Conservation (phyloP, 1,140 invertebrate species). For the Phocides pigmalion region DNA sequence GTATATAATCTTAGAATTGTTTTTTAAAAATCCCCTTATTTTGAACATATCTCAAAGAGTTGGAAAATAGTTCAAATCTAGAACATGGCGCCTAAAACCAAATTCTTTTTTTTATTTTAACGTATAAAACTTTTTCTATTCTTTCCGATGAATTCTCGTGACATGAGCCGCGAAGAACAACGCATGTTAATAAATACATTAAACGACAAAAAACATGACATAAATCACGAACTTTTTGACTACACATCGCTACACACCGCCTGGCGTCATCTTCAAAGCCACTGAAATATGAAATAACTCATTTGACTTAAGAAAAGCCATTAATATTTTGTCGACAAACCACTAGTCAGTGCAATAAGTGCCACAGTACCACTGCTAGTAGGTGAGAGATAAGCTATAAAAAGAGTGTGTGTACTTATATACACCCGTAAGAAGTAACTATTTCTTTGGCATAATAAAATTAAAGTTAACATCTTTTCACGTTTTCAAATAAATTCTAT, state of each 20-base stretch:
- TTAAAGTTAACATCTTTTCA: too few species aligned
- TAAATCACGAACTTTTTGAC: constrained; percentile 20
- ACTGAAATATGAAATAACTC: constrained; percentile 15
- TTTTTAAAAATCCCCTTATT: too few species aligned
- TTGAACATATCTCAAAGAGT: too few species aligned
- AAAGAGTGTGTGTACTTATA: too few species aligned
- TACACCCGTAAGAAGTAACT: too few species aligned
- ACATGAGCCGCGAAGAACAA: neutral
- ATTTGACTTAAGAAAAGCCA: constrained; percentile 1
- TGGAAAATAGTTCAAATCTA: too few species aligned
- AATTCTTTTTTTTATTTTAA: too few species aligned
- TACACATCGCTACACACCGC: constrained; percentile 8
- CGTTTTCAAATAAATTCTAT: too few species aligned
- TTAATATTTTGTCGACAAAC: constrained; percentile 23
- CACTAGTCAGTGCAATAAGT: neutral
- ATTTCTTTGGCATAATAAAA: too few species aligned
- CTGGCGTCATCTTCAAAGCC: constrained; percentile 19
- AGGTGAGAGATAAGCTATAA: neutral
- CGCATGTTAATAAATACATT: constrained; percentile 14
- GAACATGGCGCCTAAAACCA: too few species aligned
- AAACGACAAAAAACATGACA: constrained; percentile 4
- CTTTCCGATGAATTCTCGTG: neutral
- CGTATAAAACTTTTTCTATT: too few species aligned
- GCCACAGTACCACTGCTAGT: neutral
- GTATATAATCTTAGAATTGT: too few species aligned